Base-by-base conservation (phyloP, 2,888 invertebrate species). In the Malacosoma neustria region DNA sequence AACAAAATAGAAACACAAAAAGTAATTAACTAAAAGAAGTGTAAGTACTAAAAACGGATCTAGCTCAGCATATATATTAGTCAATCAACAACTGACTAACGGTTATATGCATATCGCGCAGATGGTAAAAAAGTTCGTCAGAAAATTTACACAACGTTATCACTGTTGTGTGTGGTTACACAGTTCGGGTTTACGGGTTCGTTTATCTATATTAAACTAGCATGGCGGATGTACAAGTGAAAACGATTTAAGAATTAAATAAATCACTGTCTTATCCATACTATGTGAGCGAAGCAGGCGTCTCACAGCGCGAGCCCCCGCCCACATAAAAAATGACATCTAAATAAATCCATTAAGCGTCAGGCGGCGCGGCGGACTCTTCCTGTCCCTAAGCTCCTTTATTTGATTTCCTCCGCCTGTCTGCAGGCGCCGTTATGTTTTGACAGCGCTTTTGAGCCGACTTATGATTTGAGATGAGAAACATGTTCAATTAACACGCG, bases 311-410 rank as follows among this genome's bases (percentile, higher is more conserved):
- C 61, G 55, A 73, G 80, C 80, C 76, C 76, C 81, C 84, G 84
- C 84, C 84, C 84, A 85, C 84, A 82, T 84, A 84, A 84, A 85
- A 85, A 84, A 84, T 84, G 84, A 85, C 84, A 81, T 85, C 84
- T 84, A 85, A 85, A 85, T 85, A 84, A 82, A 84, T 84, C 84
- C 84, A 85, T 85, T 85, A 82, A 63, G 70, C 52, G 50, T 54
- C 55, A 36, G 36, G 41, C 41, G 54, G 52, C 41, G 42, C 34
- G 46, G 53, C 42, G 52, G 54, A 60, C 62, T 75, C 77, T 79
- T 81, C 82, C 80, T 79, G 80, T 76, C 70, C 66, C 61, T 64
- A 60, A 66, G 70, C 65, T 75, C 76, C 73, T 77, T 80, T 75
- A 76, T 75, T 66, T 64, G 64, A 61, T 65, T 61, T 55, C 55